Base-by-base conservation (phyloP, 1,140 invertebrate species). In the Philaenus spumarius region DNA sequence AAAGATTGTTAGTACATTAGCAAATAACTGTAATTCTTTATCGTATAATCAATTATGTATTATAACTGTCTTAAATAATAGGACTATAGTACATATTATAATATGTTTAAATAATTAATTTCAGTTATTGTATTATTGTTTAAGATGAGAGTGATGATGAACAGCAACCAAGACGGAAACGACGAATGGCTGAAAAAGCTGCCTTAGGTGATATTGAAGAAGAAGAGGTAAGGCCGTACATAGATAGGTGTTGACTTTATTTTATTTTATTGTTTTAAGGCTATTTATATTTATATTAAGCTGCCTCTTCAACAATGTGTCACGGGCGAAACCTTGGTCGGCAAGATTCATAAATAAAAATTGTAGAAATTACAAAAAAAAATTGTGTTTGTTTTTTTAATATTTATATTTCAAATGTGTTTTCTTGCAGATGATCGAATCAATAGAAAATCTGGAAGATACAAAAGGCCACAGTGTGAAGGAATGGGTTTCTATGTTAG, bases 391-490 rank as follows among this genome's bases (percentile, higher is more conserved):
- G 15, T 20, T 20, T 47, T 15, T 47, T 40, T 19, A n/a, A 30
- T 52, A 37, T n/a, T 5, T 11, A 20, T 24, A 60, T 60, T 48
- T 46, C n/a, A 56, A 20, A 62, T 39, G 55, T 61, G 34, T 59
- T 14, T 64, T 61, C 58, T 66, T 73, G 59, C 60, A 86, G 80
- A 87, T 90, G 83, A 87, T 97, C 55, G 95, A 98, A 76, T 95
- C 93, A 37, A 96, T 98, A 65, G 96, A 99, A 70, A 98, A 98
- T 75, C 75, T 99, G 7, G 96, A 99, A 74, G 96, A 99, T 68
- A 91, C 88, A 0, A 94, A 95, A 72, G 93, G 93, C 4, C 85
- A 96, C 67, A 81, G 86, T 1, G 85, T 93, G 0, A 86, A 91
- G 65, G 95, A 99, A 68, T 98, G 97, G 94, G 94, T 98, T 1